phyloP scores from a whole-genome alignment of 2,797 vertebrate genomes.

The Chloroceryle amazona region DNA sequence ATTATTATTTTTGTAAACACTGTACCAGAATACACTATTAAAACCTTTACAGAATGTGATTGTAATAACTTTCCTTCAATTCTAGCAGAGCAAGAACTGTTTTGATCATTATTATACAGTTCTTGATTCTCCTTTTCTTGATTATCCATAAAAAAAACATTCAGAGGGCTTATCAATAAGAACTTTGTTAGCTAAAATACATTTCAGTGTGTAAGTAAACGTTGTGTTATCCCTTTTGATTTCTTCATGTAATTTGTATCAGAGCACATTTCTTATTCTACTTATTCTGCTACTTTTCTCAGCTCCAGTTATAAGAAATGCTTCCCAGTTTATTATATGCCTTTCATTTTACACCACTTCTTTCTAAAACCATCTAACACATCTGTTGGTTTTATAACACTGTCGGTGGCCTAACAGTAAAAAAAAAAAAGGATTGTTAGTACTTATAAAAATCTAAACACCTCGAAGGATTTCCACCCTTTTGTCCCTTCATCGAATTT shows the following conservation, averaged over 20 bases:
- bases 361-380: conserved; percentile 40
- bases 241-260: neutral
- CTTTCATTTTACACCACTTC: conserved; percentile 49
- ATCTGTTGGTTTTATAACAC: conserved; percentile 53
- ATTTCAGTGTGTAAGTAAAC: conserved; percentile 39
- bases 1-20: neutral
- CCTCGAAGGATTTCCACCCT: neutral
- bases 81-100: conserved; percentile 20
- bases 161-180: neutral
- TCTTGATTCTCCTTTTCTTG: neutral
- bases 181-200: conserved; percentile 24
- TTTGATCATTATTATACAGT: neutral
- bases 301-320: conserved; percentile 26
- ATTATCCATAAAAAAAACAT: neutral
- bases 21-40: neutral
- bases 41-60: neutral
- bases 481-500: conserved; percentile 13
- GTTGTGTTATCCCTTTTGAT: neutral
- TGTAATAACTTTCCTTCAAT: conserved; percentile 58
- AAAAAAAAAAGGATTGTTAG: conserved; percentile 10
- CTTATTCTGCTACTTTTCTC: conserved; percentile 30
- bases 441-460: conserved; percentile 41
- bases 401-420: conserved; percentile 17
- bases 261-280: conserved; percentile 44
- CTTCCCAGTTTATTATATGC: conserved; percentile 36